Evolutionary conservation across 2,797 vertebrate species (phyloP).

Genomic region (Neostethus bicornis): DNA sequence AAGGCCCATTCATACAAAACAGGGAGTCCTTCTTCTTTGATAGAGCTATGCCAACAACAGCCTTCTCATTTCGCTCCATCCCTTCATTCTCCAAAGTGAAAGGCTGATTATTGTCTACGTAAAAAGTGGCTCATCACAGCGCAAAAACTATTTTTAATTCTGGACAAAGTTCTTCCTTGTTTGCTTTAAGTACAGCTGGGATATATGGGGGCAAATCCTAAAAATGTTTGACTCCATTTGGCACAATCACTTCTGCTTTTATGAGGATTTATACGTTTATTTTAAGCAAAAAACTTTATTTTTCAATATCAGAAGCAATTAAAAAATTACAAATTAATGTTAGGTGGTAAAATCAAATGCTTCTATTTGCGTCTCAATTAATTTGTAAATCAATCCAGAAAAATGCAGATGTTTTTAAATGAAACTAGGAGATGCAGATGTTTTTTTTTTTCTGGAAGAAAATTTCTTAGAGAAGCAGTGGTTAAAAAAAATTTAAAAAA

Average conservation of each 20-base stretch:
- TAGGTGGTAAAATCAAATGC: slow-evolving; percentile 13
- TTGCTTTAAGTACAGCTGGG: slow-evolving; percentile 55
- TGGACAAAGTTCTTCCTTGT: slow-evolving; percentile 68
- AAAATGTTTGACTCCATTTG: slow-evolving; percentile 36
- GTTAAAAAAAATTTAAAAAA: too few relatives aligned
- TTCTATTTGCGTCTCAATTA: slow-evolving; percentile 23
- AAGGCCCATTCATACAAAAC: slow-evolving; percentile 84
- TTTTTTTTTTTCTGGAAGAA: slow-evolving; percentile 34
- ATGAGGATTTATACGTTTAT: too few relatives aligned
- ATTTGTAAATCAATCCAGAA: slow-evolving; percentile 9
- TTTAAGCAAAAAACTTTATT: too few relatives aligned
- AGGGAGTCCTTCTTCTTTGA: slow-evolving; percentile 87
- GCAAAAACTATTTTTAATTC: slow-evolving; percentile 78
- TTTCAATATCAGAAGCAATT: background rate
- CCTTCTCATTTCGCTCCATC: slow-evolving; percentile 78
- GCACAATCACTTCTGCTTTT: slow-evolving; percentile 10
- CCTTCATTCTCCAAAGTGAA: slow-evolving; percentile 69
- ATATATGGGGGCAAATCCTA: slow-evolving; percentile 42
- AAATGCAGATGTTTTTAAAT: too few relatives aligned
- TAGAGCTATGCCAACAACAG: slow-evolving; percentile 85
- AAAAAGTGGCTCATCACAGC: slow-evolving; percentile 69
- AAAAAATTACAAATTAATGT: slow-evolving; percentile 5
- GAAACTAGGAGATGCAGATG: slow-evolving; percentile 30
- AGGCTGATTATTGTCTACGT: slow-evolving; percentile 82
- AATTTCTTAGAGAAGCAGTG: slow-evolving; percentile 5